Conservation (phyloP, 2,113 vertebrate species). For the Elgaria multicarinata region DNA sequence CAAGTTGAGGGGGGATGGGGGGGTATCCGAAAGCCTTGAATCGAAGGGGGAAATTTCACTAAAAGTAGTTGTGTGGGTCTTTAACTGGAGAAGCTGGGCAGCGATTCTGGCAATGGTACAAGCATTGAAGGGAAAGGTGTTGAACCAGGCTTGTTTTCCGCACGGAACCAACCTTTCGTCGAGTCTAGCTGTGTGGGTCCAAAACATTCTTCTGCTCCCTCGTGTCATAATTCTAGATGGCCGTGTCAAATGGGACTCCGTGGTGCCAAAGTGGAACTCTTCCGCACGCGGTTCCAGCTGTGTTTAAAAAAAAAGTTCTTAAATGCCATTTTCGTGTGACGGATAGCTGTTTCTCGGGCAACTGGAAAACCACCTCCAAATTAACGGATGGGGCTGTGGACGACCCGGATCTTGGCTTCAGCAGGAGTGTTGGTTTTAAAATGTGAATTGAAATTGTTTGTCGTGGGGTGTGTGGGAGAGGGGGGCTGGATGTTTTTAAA, state of each 20-base stretch:
- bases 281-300: neutral
- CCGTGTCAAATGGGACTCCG: neutral
- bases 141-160: too few relatives aligned
- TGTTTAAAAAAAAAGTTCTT: too few relatives aligned
- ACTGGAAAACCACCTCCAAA: neutral
- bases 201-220: neutral
- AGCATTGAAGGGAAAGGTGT: neutral
- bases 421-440: neutral
- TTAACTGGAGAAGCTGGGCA: neutral
- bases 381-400: neutral
- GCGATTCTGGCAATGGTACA: neutral
- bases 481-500: too few relatives aligned
- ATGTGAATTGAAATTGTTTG: neutral
- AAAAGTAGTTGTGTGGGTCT: neutral
- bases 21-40: neutral
- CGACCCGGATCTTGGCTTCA: neutral
- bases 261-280: neutral
- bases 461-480: too few relatives aligned
- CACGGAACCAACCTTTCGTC: too few relatives aligned
- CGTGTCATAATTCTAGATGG: too few relatives aligned
- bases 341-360: neutral
- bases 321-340: neutral
- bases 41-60: neutral
- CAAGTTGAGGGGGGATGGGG: neutral
- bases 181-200: neutral